A percentile compares a stretch with the other conserved stretches of the same genome.
Evolutionary conservation across 2,113 vertebrate species (phyloP).

Genomic region (Odocoileus virginianus): DNA sequence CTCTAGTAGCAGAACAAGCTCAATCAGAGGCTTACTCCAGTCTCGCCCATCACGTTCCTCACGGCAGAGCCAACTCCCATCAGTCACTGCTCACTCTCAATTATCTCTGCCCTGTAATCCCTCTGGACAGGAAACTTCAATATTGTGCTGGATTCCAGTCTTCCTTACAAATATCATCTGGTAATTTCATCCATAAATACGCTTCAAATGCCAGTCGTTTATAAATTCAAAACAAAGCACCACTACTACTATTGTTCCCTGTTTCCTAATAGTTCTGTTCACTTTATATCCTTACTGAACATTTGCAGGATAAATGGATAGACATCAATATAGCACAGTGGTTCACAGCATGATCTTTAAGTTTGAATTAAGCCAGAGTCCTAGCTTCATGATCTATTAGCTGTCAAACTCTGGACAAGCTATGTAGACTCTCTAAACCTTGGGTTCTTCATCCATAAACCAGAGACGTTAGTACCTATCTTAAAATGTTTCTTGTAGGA

Average conservation of each 20-base stretch:
- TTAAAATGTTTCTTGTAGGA: background rate
- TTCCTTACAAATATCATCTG: background rate
- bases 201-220: background rate
- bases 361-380: background rate
- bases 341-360: background rate
- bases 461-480: background rate
- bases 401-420: background rate
- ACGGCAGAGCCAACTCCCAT: background rate
- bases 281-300: background rate
- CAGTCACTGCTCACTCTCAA: fast-evolving
- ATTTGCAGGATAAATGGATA: background rate
- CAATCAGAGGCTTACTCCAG: background rate
- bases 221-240: background rate
- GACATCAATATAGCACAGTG: background rate
- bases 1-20: background rate
- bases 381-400: background rate
- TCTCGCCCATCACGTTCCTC: no score
- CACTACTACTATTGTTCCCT: background rate
- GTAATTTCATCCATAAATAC: background rate
- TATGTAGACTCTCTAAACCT: background rate
- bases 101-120: background rate
- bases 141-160: background rate
- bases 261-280: background rate
- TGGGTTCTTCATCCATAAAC: background rate
- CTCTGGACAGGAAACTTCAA: background rate